Conservation (phyloP, 2,797 vertebrate genomes). For the Allochrocebus solatus region DNA sequence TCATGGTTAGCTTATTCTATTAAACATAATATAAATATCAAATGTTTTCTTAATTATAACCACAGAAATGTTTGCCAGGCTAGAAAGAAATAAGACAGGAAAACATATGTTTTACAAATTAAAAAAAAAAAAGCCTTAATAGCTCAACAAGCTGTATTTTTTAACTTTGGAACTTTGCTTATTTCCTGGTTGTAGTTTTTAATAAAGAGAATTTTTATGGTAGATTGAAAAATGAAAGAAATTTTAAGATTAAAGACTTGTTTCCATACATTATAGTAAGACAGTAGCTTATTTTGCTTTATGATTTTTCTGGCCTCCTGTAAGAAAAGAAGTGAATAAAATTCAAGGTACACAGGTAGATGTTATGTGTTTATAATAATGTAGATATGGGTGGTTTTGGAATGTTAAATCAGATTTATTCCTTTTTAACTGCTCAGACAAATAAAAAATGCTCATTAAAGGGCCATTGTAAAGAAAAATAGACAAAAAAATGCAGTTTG, state of each 20-base stretch:
- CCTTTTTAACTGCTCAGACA: not conserved
- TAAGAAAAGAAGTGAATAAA: conserved; percentile 2
- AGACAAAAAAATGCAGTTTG: not conserved
- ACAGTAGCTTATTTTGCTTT: not conserved
- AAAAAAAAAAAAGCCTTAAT: not conserved
- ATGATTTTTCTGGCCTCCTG: not conserved
- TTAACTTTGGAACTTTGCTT: conserved; percentile 3
- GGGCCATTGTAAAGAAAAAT: conserved; percentile 2
- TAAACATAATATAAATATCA: conserved; percentile 8
- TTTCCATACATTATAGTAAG: not conserved
- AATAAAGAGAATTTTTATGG: not conserved
- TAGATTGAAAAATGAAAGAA: conserved; percentile 13
- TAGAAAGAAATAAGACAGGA: conserved; percentile 6
- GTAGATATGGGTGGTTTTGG: not conserved
- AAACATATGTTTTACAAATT: not conserved
- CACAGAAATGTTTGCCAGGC: conserved; percentile 38
- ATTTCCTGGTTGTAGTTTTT: conserved; percentile 4
- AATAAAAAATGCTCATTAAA: conserved; percentile 20
- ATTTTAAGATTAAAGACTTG: conserved; percentile 37
- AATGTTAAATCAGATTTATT: conserved; percentile 37
- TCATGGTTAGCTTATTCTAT: not conserved
- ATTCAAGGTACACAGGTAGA: not conserved
- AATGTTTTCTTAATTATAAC: conserved; percentile 16
- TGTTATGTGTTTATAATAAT: not conserved
- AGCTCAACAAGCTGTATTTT: conserved; percentile 35